These are phyloP conservation scores for Heliothis peltigera DNA, from an alignment of 2,888 invertebrate species.

Conservation along the genomic window DNA sequence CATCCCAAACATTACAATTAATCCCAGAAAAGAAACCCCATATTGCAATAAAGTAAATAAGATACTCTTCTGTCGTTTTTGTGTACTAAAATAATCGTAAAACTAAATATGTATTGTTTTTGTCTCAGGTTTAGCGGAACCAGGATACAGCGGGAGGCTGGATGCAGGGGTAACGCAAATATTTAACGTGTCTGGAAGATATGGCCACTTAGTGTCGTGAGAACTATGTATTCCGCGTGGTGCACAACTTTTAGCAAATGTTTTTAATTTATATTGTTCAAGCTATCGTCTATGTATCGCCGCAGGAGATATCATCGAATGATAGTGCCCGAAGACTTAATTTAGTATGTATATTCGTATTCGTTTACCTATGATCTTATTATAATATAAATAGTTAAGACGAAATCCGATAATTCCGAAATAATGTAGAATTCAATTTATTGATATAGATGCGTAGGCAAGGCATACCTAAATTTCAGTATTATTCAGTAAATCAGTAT, in stretches of 20 bases:
- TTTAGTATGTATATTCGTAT: constrained; percentile 70
- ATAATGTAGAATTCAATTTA: constrained; percentile 48
- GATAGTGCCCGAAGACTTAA: constrained; percentile 75
- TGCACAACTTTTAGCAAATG: constrained; percentile 50
- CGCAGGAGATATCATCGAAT: constrained; percentile 54
- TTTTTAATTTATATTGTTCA: constrained; percentile 41
- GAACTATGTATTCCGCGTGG: constrained; percentile 58
- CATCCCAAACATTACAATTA: no score
- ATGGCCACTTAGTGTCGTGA: constrained; percentile 57
- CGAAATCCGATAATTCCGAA: constrained; percentile 65
- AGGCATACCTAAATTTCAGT: constrained; percentile 50
- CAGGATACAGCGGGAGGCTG: constrained; percentile 73
- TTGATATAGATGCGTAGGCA: constrained; percentile 46
- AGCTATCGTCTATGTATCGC: constrained; percentile 54
- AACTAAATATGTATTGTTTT: constrained; percentile 56
- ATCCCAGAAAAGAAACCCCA: no score
- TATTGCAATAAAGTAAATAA: no score
- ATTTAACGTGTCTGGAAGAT: constrained; percentile 54
- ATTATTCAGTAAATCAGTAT: constrained; percentile 54
- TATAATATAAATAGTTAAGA: constrained; percentile 58
- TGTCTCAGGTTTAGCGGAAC: constrained; percentile 81
- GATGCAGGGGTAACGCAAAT: constrained; percentile 62
- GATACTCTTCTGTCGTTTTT: not conserved
- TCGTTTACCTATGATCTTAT: constrained; percentile 66
- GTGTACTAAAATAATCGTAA: not conserved